Base-by-base conservation (phyloP, 2,888 invertebrate genomes). In the Pharmacophagus antenor region DNA sequence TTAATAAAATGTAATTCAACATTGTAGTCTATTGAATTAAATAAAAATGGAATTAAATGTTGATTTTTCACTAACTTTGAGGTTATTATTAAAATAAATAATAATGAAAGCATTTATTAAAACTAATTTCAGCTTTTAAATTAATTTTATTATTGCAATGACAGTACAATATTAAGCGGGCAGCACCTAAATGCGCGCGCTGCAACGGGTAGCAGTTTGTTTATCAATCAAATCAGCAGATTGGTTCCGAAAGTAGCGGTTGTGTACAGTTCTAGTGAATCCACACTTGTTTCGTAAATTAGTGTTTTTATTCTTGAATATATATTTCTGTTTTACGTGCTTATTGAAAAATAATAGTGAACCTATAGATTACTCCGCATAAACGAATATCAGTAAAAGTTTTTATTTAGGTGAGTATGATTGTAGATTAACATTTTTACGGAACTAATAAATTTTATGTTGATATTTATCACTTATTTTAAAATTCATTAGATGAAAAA, bases 111-210 rank as follows among this genome's bases (percentile, higher is more conserved):
- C 7, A 5, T 25, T 25, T 5, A 7, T 25, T 25, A 25, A 25
- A 25, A 25, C 4, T 25, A 25, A 25, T 25, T 25, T 25, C 23
- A 5, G 4, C 23, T 25, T 7, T 25, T 25, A 25, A 25, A 25
- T n/a, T n/a, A n/a, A n/a, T n/a, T n/a, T n/a, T n/a, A n/a, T n/a
- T n/a, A n/a, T n/a, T n/a, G n/a, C n/a, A n/a, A n/a, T n/a, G 12
- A 31, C 10, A 31, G 10, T 31, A 12, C 10, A 62, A 67, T 71
- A 70, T 56, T 58, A 23, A 10, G 17, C 20, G 18, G 68, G 84
- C 77, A 85, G 75, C 74, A 76, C 71, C 20, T 20, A 65, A 80
- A 68, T 88, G 89, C 89, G 89, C 89, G 89, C 89, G 88, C 85
- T 83, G 82, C 79, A 67, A 68, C 72, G 75, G 77, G 75, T 76